Base-by-base conservation (phyloP, 1,140 invertebrate genomes). In the Ooceraea biroi region DNA sequence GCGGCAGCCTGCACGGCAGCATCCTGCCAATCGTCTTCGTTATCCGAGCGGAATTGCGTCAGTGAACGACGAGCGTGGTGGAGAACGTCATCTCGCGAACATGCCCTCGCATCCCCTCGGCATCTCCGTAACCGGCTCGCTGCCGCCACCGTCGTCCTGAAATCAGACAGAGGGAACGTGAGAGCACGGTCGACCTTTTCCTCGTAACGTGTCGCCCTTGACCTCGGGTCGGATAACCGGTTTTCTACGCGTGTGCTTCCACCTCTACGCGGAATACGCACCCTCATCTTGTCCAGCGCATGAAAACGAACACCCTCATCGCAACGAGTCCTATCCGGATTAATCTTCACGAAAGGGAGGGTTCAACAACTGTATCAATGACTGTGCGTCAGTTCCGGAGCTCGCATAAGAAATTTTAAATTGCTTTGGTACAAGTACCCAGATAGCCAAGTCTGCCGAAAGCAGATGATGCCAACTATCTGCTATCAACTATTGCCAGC, bases 51-150 rank as follows among this genome's bases (percentile, higher is more conserved):
- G 58, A 74, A 85, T 85, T 61, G 89, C 90, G 90, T 93, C 91
- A 92, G 90, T 86, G 89, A 84, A 89, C 60, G 77, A 58, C 68
- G 68, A 91, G 66, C 88, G 36, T n/a, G 65, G 8, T 86, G 89
- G 90, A 92, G 90, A 87, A 90, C 91, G 90, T 93, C 90, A 93
- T 93, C 91, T 82, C 85, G 83, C 71, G 84, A 46, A 36, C 36
- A 36, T 65, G 61, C 88, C 78, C 71, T 90, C 84, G 89, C 86
- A 73, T 69, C 63, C 65, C 86, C 87, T 89, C 88, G 86, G 82
- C 91, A 92, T 90, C 83, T 88, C 88, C 83, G 83, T 80, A 87
- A 69, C 50, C 76, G 86, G 73, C 55, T 61, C 48, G 44, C 41
- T 60, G 44, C 61, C 52, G 66, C 78, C 83, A 78, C 85, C 85